Conservation (phyloP, 1,140 invertebrate genomes). For the Drosophila teissieri region DNA sequence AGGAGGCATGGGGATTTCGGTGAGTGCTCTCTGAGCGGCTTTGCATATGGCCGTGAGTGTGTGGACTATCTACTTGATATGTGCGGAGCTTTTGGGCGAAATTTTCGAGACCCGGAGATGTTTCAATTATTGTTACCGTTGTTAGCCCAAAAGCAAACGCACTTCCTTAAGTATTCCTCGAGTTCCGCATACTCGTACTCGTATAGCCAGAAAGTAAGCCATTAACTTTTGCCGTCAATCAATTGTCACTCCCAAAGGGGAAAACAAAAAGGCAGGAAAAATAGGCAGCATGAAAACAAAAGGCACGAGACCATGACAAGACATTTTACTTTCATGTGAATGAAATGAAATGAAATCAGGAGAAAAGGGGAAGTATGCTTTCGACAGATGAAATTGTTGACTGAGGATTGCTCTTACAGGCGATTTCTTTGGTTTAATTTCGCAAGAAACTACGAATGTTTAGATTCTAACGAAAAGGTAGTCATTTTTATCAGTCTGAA, state of each 20-base stretch:
- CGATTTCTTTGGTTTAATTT: neutral
- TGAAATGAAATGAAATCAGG: slow-evolving; percentile 42
- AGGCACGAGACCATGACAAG: slow-evolving; percentile 65
- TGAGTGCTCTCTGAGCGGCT: slow-evolving; percentile 60
- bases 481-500: neutral
- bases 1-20: slow-evolving; percentile 25
- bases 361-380: slow-evolving; percentile 26
- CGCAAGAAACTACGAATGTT: neutral
- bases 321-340: slow-evolving; percentile 52
- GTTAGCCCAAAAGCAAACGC: slow-evolving; percentile 26
- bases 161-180: slow-evolving; percentile 22
- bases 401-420: slow-evolving; percentile 28
- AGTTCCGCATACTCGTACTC: slow-evolving; percentile 5
- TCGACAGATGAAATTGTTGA: slow-evolving; percentile 6
- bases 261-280: slow-evolving; percentile 32
- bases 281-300: slow-evolving; percentile 50
- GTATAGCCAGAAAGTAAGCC: slow-evolving; percentile 54
- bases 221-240: slow-evolving; percentile 80
- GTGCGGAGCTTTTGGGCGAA: slow-evolving; percentile 14
- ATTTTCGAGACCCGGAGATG: slow-evolving; percentile 52
- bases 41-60: slow-evolving; percentile 50
- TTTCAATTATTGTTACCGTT: slow-evolving; percentile 66
- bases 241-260: slow-evolving; percentile 66
- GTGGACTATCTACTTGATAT: slow-evolving; percentile 55
- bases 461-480: neutral